These are phyloP conservation scores for Virgularia gustaviana DNA, from an alignment of 92 coral and sea anemone species.

Conservation along the genomic window DNA sequence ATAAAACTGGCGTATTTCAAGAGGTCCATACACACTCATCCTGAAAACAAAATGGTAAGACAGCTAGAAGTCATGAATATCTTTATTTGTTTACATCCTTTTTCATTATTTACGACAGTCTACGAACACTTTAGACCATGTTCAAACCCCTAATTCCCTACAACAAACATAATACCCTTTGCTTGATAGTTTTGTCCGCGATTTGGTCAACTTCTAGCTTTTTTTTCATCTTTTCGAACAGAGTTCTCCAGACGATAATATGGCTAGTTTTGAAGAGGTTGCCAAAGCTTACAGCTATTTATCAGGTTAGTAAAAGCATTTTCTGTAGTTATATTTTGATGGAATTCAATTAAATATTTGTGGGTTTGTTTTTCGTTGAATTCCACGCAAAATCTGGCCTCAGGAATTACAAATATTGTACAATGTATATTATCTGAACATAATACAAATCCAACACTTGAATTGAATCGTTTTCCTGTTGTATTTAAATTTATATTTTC, in stretches of 20 bases:
- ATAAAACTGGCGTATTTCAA: conserved; percentile 28
- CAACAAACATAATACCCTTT: not conserved
- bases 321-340: too few relatives aligned
- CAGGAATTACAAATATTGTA: too few relatives aligned
- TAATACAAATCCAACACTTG: too few relatives aligned
- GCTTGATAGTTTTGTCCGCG: not conserved
- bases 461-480: too few relatives aligned
- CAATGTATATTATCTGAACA: too few relatives aligned
- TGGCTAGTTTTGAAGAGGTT: conserved; percentile 28
- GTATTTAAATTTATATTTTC: not conserved
- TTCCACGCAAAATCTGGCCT: too few relatives aligned
- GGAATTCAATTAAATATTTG: too few relatives aligned
- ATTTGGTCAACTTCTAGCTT: not conserved
- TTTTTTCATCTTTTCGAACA: conserved; percentile 4
- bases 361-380: too few relatives aligned
- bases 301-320: conserved; percentile 28
- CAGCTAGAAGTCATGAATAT: not conserved
- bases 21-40: conserved; percentile 19
- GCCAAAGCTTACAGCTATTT: conserved; percentile 17
- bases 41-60: conserved; percentile 3
- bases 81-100: conserved; percentile 5
- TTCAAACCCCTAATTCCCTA: not conserved
- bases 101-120: too few relatives aligned
- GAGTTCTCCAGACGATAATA: conserved; percentile 8
- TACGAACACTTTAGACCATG: not conserved